Percentiles rank a stretch among this genome's conserved stretches.
Evolutionary conservation across 2,113 vertebrate species (phyloP).

Genomic region (Hiodon alosoides): DNA sequence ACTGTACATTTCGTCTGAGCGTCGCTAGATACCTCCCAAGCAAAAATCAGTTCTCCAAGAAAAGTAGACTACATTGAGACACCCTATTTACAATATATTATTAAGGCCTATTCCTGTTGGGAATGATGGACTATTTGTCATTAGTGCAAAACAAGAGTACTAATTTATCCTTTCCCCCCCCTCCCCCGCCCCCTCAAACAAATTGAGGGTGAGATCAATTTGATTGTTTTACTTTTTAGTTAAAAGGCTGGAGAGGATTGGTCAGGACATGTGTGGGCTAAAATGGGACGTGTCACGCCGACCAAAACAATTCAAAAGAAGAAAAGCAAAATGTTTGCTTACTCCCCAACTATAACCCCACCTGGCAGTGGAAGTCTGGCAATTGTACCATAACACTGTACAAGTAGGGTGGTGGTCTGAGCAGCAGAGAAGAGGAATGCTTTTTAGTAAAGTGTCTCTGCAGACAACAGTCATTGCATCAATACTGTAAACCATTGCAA

Average conservation of each 20-base stretch:
- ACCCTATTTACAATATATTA: slow-evolving; percentile 80
- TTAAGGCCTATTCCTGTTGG: slow-evolving; percentile 31
- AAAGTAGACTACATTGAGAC: slow-evolving; percentile 75
- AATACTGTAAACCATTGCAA: slow-evolving; percentile 28
- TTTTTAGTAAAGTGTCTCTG: slow-evolving; percentile 26
- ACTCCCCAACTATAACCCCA: no score
- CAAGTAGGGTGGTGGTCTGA: slow-evolving; percentile 8
- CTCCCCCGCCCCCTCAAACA: not conserved
- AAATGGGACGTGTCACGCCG: no score
- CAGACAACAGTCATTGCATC: slow-evolving; percentile 24
- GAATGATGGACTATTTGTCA: slow-evolving; percentile 31
- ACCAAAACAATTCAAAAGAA: no score
- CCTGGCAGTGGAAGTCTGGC: not conserved
- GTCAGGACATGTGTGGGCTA: no score
- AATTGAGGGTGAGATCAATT: no score
- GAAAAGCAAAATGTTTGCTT: no score
- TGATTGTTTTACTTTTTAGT: no score
- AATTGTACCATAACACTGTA: slow-evolving; percentile 13
- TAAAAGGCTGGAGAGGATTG: not conserved
- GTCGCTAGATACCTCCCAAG: slow-evolving; percentile 72
- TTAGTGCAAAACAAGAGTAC: slow-evolving; percentile 34
- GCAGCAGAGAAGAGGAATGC: slow-evolving; percentile 32
- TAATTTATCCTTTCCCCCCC: not conserved
- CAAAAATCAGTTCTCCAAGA: slow-evolving; percentile 70
- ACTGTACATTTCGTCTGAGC: slow-evolving; percentile 86